Conservation (phyloP, 2,797 vertebrate species). For the Jordanella pulchra region DNA sequence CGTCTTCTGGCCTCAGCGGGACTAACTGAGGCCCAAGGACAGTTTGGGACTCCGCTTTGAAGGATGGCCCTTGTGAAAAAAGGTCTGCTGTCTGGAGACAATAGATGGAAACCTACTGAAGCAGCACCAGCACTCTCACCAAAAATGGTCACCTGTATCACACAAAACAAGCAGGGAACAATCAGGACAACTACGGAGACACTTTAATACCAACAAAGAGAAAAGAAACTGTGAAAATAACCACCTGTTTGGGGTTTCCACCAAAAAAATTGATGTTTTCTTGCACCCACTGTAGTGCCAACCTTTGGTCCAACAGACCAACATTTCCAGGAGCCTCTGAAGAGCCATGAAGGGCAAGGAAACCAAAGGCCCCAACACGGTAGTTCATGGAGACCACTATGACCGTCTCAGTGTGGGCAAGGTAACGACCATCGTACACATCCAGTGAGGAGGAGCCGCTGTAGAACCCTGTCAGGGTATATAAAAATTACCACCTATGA, state of each 20-base stretch:
- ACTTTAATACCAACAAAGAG: background rate
- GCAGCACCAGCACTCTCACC: constrained; percentile 92
- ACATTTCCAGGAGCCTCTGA: constrained; percentile 90
- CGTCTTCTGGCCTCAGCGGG: constrained; percentile 86
- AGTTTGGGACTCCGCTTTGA: constrained; percentile 89
- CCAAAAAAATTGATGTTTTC: constrained; percentile 88
- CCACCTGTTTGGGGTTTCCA: constrained; percentile 83
- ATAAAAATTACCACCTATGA: too few species aligned
- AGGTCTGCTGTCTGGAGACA: constrained; percentile 84
- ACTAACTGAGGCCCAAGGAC: constrained; percentile 88
- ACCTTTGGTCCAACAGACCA: constrained; percentile 89
- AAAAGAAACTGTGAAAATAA: background rate
- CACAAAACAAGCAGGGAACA: background rate
- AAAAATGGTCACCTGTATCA: constrained; percentile 86
- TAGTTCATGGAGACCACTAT: constrained; percentile 94
- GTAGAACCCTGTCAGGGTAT: constrained; percentile 87
- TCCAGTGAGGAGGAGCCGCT: constrained; percentile 90
- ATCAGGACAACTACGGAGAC: background rate
- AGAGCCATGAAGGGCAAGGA: constrained; percentile 87
- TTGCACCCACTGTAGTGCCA: constrained; percentile 90
- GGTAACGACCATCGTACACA: constrained; percentile 91
- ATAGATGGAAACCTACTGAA: constrained; percentile 87
- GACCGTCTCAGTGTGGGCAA: constrained; percentile 84
- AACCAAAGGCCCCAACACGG: constrained; percentile 89
- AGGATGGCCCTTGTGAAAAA: constrained; percentile 87